Evolutionary conservation across 2,888 invertebrate genomes (phyloP).

Genomic region (Coelopa pilipes): DNA sequence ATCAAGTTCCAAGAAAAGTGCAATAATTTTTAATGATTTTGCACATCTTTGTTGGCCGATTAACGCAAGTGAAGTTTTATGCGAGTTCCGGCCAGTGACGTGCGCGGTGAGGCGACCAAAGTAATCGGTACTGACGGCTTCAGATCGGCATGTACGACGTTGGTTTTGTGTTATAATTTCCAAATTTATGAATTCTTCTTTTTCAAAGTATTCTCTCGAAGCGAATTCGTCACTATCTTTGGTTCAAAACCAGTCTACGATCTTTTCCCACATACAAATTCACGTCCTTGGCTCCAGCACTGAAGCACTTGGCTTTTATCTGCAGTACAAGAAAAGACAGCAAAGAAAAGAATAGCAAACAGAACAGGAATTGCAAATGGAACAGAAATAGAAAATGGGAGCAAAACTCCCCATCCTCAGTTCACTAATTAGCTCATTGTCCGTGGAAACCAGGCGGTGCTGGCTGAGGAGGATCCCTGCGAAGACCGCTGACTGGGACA

Average conservation of each 20-base stretch:
- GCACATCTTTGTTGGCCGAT: slow-evolving; percentile 27
- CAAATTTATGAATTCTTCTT: neutral
- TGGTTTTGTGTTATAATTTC: neutral
- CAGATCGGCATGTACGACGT: too few species aligned
- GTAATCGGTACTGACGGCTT: too few species aligned
- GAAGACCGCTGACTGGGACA: slow-evolving; percentile 13
- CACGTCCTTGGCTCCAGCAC: too few species aligned
- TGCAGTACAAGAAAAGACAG: too few species aligned
- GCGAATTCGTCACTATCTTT: neutral
- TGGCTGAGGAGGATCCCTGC: neutral
- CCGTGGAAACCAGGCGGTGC: neutral
- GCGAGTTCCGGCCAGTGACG: neutral
- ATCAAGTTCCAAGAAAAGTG: slow-evolving; percentile 24
- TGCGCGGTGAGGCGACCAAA: neutral
- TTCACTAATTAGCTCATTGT: neutral
- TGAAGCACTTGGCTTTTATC: too few species aligned
- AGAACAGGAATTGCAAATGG: too few species aligned
- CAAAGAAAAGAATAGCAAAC: too few species aligned
- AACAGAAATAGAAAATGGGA: too few species aligned
- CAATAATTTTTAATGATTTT: slow-evolving; percentile 32
- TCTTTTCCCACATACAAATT: too few species aligned
- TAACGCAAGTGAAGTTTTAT: slow-evolving; percentile 10
- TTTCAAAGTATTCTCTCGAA: neutral
- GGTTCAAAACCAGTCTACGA: too few species aligned
- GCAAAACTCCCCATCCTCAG: too few species aligned